A percentile compares a stretch with the other conserved stretches of the same genome.
These are phyloP conservation scores for Auanema freiburgensis DNA, from an alignment of 2,888 invertebrate species.

Conservation along the genomic window DNA sequence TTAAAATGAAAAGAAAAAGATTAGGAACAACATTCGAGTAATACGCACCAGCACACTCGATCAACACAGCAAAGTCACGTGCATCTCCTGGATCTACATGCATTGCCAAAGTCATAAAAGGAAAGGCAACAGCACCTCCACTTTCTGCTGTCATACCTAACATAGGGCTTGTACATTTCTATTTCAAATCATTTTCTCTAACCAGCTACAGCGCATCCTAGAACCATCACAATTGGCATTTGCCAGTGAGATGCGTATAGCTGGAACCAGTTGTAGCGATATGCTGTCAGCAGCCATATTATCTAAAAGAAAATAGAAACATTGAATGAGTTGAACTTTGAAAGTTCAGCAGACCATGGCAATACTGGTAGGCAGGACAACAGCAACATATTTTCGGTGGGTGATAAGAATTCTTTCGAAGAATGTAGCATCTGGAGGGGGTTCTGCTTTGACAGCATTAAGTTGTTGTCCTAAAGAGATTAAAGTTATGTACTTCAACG, in stretches of 20 bases:
- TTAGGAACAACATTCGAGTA: not conserved
- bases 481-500: too few relatives aligned
- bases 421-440: too few relatives aligned
- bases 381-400: too few relatives aligned
- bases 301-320: conserved; percentile 14
- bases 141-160: conserved; percentile 44
- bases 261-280: conserved; percentile 42
- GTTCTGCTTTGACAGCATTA: too few relatives aligned
- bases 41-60: conserved; percentile 44
- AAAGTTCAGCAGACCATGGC: too few relatives aligned
- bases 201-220: conserved; percentile 58
- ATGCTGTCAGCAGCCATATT: conserved; percentile 28
- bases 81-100: conserved; percentile 42
- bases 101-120: conserved; percentile 53
- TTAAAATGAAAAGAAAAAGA: conserved; percentile 14
- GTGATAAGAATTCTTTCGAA: too few relatives aligned
- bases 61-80: conserved; percentile 53
- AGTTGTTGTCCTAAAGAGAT: too few relatives aligned
- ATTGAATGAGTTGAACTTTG: too few relatives aligned
- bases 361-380: too few relatives aligned
- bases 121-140: conserved; percentile 57
- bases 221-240: conserved; percentile 61
- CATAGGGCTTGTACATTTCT: not conserved
- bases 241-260: conserved; percentile 52
- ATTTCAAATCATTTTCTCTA: not conserved